Evolutionary conservation across 2,113 vertebrate species (phyloP), one percentile per base, ranked within the genome.

Genomic region (Poecilia latipinna): DNA sequence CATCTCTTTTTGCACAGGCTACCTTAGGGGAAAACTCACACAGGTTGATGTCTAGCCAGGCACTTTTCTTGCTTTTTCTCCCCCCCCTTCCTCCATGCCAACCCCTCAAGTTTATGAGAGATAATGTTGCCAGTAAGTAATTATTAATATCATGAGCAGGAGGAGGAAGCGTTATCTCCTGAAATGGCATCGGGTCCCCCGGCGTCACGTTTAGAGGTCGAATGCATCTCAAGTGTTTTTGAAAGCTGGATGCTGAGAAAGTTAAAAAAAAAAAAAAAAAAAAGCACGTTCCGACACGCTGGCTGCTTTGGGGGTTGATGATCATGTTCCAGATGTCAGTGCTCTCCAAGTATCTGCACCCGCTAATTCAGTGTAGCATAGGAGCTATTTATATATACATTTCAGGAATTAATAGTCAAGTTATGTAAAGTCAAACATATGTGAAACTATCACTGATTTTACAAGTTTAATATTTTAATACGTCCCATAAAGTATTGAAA

Each of bases 61-160:
- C 12, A 44, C 22, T 12, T 44, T 65, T 66, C 37, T 67, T 54
- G 51, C 44, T 6, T 10, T 54, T 74, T 32, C 54, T 72, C 33
- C 63, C 37, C 10, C 35, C 10, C 11, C 35, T 1, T 10, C 35
- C 35, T 12, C 35, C 35, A 12, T 37, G 10, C 35, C 35, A 11
- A 2, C 35, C 35, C 2, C 35, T 12, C 35, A 37, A 39, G 29
- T 74, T 29, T 57, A 57, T 67, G 1, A 71, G 32, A 71, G 48
- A n/a, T 63, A 63, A 66, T 37, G 31, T 64, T 62, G 51, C 8
- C 54, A 31, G 33, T 70, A 42, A 26, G 76, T 82, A 74, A 77
- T 87, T 77, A 79, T 70, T 82, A 63, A 77, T 79, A 70, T 73
- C 35, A 63, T 29, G 51, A 73, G 73, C 42, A 61, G 75, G 51